phyloP scores from a whole-genome alignment of 2,113 vertebrate species.

The Perca flavescens region DNA sequence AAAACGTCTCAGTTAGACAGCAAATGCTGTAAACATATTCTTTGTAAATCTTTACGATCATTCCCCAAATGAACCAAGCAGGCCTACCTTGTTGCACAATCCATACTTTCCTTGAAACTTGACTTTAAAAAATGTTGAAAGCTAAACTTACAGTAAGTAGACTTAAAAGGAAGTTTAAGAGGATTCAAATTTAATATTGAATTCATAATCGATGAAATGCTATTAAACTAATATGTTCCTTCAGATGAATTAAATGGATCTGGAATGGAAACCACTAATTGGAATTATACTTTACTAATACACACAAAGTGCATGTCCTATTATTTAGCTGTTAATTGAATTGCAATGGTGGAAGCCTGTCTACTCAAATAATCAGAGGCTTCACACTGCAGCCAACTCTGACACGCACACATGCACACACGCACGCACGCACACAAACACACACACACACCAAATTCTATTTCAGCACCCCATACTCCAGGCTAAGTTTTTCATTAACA shows the following conservation, averaged over 20 bases:
- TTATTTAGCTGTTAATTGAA: conserved; percentile 13
- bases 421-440: background rate
- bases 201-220: background rate
- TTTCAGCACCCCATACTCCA: conserved; percentile 43
- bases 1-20: no score
- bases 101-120: no score
- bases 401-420: background rate
- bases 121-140: no score
- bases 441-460: conserved; percentile 22
- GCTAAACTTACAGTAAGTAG: no score
- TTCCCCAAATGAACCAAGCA: no score
- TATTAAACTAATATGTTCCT: background rate
- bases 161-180: background rate
- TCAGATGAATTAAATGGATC: background rate
- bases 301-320: no score
- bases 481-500: conserved; percentile 35
- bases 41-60: no score
- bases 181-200: background rate
- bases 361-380: conserved; percentile 40
- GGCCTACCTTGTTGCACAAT: no score
- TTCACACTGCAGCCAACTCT: conserved; percentile 15
- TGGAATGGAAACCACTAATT: background rate
- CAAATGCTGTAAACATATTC: no score
- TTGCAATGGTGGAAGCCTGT: background rate
- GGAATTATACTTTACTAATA: background rate